Base-by-base conservation (phyloP, 2,113 vertebrate genomes). In the Vimba vimba region DNA sequence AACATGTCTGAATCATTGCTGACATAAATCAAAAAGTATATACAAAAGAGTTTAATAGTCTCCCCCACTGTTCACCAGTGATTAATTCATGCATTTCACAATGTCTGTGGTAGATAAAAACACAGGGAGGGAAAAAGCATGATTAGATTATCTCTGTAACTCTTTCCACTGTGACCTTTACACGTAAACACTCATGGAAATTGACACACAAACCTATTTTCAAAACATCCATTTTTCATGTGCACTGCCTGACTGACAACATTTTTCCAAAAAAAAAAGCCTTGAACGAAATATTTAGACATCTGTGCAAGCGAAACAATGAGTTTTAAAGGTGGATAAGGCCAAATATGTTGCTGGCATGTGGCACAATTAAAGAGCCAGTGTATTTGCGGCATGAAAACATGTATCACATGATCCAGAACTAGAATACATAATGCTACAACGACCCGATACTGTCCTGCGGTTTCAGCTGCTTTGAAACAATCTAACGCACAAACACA, bases 401-500 rank as follows among this genome's bases (percentile, higher is more conserved):
- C 36, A 47, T 15, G 23, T 25, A 47, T 74, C 27, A 77, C 25
- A 55, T 55, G 50, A 8, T 50, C 11, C 15, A 25, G 47, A 77
- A 77, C 1, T 47, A 27, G 47, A 77, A 55, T 0, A n/a, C 71
- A 43, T 4, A 45, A 15, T 25, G 23, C 0, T 2, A 47, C 2
- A 2, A 6, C 4, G 59, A 81, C 15, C 1, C n/a, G 23, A 27
- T 12, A 1, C 25, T 19, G 75, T 1, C 27, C 6, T 52, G 27
- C 4, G 33, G 13, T 30, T 6, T 47, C 36, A 47, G 57, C n/a
- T 45, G 43, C 60, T 52, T 50, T 30, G 79, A 68, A 82, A 68
- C 79, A 15, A 33, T 68, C 2, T 33, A 23, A 82, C 69, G 19
- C 36, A 27, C 80, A 69, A 85, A 85, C 75, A 79, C 84, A 84